phyloP scores from a whole-genome alignment of 2,113 vertebrate genomes.

The Trochalopteron elliotii region DNA sequence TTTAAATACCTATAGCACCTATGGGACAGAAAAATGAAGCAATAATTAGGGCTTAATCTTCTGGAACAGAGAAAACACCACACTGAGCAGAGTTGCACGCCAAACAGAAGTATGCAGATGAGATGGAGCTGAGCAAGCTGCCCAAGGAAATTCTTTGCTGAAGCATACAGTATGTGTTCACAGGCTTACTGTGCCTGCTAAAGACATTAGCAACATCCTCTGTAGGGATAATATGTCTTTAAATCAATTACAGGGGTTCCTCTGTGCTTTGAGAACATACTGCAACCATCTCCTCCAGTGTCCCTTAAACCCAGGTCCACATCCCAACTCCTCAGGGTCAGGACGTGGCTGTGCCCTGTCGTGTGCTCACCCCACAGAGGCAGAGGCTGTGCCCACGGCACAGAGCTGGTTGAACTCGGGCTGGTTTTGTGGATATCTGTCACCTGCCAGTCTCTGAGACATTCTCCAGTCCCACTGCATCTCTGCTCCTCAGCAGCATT shows the following conservation, averaged over 20 bases:
- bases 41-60: background rate
- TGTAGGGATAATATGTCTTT: conserved; percentile 6
- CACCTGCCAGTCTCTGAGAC: background rate
- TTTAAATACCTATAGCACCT: background rate
- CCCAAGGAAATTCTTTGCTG: conserved; percentile 21
- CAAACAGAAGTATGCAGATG: background rate
- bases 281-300: conserved; percentile 5
- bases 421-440: accelerated
- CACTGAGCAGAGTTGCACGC: accelerated
- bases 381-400: accelerated
- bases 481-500: background rate
- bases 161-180: background rate
- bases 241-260: conserved; percentile 30
- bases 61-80: background rate
- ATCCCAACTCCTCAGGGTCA: background rate
- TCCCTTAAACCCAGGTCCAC: background rate
- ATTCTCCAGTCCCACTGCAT: accelerated
- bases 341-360: accelerated
- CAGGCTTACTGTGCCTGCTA: background rate
- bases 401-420: accelerated
- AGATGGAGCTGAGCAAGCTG: background rate
- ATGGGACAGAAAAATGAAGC: background rate
- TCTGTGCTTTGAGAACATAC: background rate
- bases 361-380: accelerated
- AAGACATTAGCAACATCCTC: conserved; percentile 27